Evolutionary conservation across 37 sponge, comb jelly and placozoan species (phyloP).

Genomic region (Cliona cf. orientalis): DNA sequence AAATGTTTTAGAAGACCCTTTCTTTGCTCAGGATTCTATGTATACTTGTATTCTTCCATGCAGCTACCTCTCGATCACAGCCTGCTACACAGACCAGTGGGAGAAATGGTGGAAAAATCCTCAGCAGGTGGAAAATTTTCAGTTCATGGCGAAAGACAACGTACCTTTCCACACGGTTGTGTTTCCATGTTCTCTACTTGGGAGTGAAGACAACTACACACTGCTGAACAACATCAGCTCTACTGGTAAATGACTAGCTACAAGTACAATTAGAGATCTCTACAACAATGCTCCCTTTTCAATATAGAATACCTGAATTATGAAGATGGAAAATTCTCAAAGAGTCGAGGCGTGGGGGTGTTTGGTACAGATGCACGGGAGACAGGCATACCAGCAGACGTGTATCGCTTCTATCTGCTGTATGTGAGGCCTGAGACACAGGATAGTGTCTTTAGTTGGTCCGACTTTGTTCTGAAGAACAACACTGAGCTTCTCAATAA

Average conservation of each 20-base stretch:
- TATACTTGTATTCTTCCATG: neutral
- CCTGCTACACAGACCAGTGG: slow-evolving; percentile 95
- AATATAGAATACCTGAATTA: slow-evolving; percentile 96
- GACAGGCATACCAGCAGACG: slow-evolving; percentile 90
- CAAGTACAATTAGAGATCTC: no score
- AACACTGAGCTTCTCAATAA: slow-evolving; percentile 96
- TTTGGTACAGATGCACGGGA: slow-evolving; percentile 90
- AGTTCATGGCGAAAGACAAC: slow-evolving; percentile 99
- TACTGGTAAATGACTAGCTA: slow-evolving; percentile 72
- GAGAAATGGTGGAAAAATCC: slow-evolving; percentile 99
- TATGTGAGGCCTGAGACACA: slow-evolving; percentile 88
- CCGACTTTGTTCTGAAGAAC: slow-evolving; percentile 84
- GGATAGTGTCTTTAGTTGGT: slow-evolving; percentile 95
- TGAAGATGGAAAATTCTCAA: slow-evolving; percentile 98
- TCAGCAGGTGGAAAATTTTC: slow-evolving; percentile 80
- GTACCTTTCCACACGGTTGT: slow-evolving; percentile 99
- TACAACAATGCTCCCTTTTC: no score
- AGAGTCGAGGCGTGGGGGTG: slow-evolving; percentile 96
- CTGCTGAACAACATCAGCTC: slow-evolving; percentile 93
- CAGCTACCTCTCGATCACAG: slow-evolving; percentile 96
- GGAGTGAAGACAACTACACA: slow-evolving; percentile 88
- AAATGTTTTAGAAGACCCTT: no score
- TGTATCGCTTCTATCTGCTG: slow-evolving; percentile 91
- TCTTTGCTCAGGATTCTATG: no score
- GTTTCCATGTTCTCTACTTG: slow-evolving; percentile 91